These are phyloP conservation scores for Petrocephalus schoutedeni DNA, from an alignment of 2,797 vertebrate species.

Conservation along the genomic window DNA sequence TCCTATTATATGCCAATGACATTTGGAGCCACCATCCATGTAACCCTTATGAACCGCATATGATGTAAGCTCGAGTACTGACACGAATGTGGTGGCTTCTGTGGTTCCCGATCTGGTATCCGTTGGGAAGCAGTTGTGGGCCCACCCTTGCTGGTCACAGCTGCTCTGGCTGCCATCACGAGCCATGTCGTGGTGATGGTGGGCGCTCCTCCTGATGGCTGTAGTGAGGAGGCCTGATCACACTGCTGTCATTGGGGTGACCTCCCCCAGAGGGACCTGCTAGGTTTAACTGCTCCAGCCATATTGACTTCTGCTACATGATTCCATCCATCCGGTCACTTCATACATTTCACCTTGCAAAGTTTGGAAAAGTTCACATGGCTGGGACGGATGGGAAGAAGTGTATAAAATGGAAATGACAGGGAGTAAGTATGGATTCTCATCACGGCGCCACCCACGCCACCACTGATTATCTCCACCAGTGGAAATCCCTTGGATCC, in stretches of 20 bases:
- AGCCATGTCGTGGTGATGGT: neutral
- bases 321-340: neutral
- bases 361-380: neutral
- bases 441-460: neutral
- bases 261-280: neutral
- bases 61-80: neutral
- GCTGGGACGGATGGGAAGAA: neutral
- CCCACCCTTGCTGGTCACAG: neutral
- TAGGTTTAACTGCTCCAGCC: neutral
- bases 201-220: neutral
- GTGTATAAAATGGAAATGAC: neutral
- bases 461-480: neutral
- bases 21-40: neutral
- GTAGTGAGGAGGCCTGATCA: neutral
- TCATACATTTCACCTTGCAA: neutral
- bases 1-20: neutral
- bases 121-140: neutral
- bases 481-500: neutral
- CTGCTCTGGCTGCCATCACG: neutral
- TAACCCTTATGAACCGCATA: neutral
- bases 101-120: neutral
- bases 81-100: neutral
- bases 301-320: neutral
- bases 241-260: neutral
- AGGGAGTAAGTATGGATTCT: neutral